These are phyloP conservation scores for Craniophora ligustri DNA, from an alignment of 2,888 invertebrate genomes.

Conservation along the genomic window DNA sequence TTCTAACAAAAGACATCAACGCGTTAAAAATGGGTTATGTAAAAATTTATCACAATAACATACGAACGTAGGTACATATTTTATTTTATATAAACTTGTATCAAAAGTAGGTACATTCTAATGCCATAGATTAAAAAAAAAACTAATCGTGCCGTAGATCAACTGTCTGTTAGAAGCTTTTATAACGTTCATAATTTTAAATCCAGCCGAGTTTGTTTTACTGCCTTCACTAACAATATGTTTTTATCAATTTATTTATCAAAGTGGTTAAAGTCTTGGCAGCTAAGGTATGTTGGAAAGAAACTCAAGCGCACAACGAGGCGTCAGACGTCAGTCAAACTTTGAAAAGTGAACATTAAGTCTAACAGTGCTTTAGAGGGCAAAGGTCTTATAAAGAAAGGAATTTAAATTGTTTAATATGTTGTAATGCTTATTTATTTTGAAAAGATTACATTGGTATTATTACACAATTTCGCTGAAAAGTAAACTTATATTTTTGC, in stretches of 20 bases:
- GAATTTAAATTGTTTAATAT: conserved; percentile 19
- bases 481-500: no score
- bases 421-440: conserved; percentile 18
- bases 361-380: conserved; percentile 37
- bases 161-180: conserved; percentile 45
- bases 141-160: conserved; percentile 23
- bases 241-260: conserved; percentile 69
- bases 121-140: conserved; percentile 21
- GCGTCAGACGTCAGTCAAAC: conserved; percentile 58
- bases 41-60: background rate
- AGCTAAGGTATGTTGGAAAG: conserved; percentile 55
- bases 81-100: no score
- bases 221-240: conserved; percentile 53
- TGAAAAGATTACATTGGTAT: no score
- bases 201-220: conserved; percentile 69
- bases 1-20: conserved; percentile 65
- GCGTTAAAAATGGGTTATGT: conserved; percentile 22
- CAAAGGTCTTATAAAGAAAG: conserved; percentile 25
- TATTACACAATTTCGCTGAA: no score
- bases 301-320: conserved; percentile 40
- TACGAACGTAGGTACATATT: no score
- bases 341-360: conserved; percentile 53
- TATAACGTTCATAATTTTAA: conserved; percentile 49
- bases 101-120: no score
- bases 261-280: conserved; percentile 55